phyloP scores from a whole-genome alignment of 1,140 invertebrate species.

The Uloborus diversus region DNA sequence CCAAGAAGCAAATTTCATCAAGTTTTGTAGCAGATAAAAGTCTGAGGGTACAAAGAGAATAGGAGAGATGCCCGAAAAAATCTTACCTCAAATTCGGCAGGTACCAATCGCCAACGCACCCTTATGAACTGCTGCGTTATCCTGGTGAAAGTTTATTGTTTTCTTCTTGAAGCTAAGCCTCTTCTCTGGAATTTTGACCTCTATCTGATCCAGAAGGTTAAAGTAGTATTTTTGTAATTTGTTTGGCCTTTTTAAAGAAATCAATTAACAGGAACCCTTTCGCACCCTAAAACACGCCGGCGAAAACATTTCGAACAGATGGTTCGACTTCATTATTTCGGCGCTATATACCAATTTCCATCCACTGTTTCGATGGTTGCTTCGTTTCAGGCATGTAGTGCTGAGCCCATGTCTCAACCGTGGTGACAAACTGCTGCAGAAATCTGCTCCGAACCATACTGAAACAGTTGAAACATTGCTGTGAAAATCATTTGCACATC shows the following conservation, averaged over 20 bases:
- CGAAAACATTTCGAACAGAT: no score
- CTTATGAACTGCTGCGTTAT: not conserved
- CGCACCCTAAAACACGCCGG: no score
- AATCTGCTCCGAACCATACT: no score
- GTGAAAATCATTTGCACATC: no score
- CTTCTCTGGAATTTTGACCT: not conserved
- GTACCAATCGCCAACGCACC: not conserved
- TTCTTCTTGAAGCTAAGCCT: no score
- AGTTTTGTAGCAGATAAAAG: not conserved
- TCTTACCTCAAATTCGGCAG: not conserved
- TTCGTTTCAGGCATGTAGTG: no score
- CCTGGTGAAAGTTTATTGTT: not conserved
- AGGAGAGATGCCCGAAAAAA: not conserved
- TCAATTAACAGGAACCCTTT: not conserved
- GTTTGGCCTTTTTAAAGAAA: not conserved
- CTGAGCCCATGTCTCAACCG: no score
- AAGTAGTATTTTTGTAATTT: not conserved
- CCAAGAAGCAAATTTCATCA: not conserved
- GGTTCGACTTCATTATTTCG: no score
- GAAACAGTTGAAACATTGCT: no score
- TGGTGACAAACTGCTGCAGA: no score
- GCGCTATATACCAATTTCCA: no score
- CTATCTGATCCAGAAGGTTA: not conserved
- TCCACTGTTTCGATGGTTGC: no score
- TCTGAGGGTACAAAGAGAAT: not conserved